Evolutionary conservation across 2,797 vertebrate species (phyloP), one percentile per base, ranked within the genome.

Genomic region (Acrocephalus scirpaceus): DNA sequence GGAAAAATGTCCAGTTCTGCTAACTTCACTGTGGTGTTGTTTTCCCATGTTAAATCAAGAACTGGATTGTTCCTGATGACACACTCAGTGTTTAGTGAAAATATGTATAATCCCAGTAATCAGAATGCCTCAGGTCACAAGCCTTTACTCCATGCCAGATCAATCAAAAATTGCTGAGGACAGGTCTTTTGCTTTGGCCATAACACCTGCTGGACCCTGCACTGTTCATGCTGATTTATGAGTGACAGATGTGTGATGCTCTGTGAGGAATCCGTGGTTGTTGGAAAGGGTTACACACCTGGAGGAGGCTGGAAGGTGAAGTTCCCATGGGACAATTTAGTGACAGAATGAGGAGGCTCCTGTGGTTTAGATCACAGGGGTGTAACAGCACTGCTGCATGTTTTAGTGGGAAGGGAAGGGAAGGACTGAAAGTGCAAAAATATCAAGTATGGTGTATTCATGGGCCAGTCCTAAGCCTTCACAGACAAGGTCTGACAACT

Each of bases 161-260:
- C 34, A 47, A 8, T 25, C 16, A 65, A 26, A 72, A 75, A 10
- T 26, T 70, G 20, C 40, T 60, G 53, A 79, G 40, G 25, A 25
- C 4, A 13, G 34, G 4, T 32, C 36, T 80, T 1, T 9, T 34
- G 13, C 81, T 86, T 74, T 86, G 66, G n/a, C 65, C 15, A 4
- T 12, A 11, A 9, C 7, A 2, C 19, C 17, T 58, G 84, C 53
- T 69, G 76, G 34, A 21, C 18, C 19, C 21, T 1, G 1, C 36
- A 1, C 7, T 12, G 12, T 3, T 76, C 8, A 0, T 5, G 2
- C 1, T 47, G 44, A 14, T 80, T 47, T 80, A 1, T 16, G 34
- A 38, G 36, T 50, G 64, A 58, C 44, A 58, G 47, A 20, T n/a
- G 11, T 4, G 36, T 3, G 9, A 57, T 27, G 13, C 4, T 21